Evolutionary conservation across 2,113 vertebrate genomes (phyloP).

Genomic region (Rhynchopsitta pachyrhyncha): DNA sequence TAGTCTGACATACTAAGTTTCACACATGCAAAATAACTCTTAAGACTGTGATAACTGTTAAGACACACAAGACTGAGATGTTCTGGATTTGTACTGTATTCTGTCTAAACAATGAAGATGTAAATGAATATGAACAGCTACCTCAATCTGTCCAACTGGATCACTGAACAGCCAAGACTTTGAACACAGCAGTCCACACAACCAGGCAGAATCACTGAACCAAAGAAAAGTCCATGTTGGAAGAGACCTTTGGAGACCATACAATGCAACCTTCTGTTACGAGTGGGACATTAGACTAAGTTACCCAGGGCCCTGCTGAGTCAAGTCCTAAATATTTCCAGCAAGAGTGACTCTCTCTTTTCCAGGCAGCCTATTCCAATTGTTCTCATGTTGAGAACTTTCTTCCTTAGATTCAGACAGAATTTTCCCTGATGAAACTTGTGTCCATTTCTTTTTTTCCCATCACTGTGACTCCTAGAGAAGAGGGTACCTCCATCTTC

Average conservation of each 20-base stretch:
- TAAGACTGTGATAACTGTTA: not conserved
- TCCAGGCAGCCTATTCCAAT: not conserved
- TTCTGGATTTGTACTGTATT: not conserved
- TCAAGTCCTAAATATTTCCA: not conserved
- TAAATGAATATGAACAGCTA: not conserved
- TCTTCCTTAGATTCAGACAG: not conserved
- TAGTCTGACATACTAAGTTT: not conserved
- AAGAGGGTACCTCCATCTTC: not conserved
- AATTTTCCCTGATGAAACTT: not conserved
- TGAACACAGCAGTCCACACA: not conserved
- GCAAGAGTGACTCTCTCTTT: not conserved
- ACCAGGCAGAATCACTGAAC: not conserved
- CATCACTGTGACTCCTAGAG: not conserved
- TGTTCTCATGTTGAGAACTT: not conserved
- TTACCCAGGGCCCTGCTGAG: not conserved
- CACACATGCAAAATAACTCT: not conserved
- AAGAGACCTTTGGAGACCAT: not conserved
- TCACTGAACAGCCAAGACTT: not conserved
- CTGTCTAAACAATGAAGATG: not conserved
- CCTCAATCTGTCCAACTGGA: not conserved
- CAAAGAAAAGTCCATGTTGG: not conserved
- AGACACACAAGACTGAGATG: not conserved
- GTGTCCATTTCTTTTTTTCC: not conserved
- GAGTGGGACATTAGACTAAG: not conserved
- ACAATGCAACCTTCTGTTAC: not conserved